phyloP scores from a whole-genome alignment of 2,888 invertebrate genomes.

The Desoria tigrina region DNA sequence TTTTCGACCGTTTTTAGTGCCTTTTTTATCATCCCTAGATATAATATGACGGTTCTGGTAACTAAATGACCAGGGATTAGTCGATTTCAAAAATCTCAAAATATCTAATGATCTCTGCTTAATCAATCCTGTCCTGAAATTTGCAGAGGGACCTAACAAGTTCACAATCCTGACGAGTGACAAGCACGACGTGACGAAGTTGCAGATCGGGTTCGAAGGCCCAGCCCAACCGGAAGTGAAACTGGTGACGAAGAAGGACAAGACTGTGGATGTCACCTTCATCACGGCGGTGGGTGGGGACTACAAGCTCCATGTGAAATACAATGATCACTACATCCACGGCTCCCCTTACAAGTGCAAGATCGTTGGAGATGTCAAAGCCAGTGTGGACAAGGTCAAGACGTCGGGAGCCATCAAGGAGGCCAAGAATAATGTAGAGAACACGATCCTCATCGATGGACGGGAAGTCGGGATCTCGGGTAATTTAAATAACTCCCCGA shows the following conservation, averaged over 20 bases:
- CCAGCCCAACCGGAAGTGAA: slow-evolving; percentile 39
- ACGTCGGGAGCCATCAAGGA: slow-evolving; percentile 30
- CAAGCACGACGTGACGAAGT: slow-evolving; percentile 35
- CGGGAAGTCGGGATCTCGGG: slow-evolving; percentile 39
- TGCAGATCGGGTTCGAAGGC: slow-evolving; percentile 22
- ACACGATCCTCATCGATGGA: slow-evolving; percentile 32
- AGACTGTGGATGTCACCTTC: slow-evolving; percentile 35
- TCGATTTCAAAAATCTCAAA: too few species aligned
- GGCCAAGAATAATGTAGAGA: slow-evolving; percentile 26
- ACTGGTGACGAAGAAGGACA: slow-evolving; percentile 39
- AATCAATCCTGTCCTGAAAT: background rate
- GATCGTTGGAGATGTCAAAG: slow-evolving; percentile 39
- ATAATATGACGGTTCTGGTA: too few species aligned
- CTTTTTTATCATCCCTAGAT: too few species aligned
- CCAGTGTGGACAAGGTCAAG: slow-evolving; percentile 33
- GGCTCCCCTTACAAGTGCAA: slow-evolving; percentile 33
- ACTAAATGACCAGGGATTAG: too few species aligned
- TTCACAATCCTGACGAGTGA: slow-evolving; percentile 31
- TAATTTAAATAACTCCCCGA: slow-evolving; percentile 3
- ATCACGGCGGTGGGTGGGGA: slow-evolving; percentile 36
- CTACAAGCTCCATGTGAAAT: slow-evolving; percentile 39
- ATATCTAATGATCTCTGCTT: too few species aligned
- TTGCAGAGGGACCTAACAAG: slow-evolving; percentile 39
- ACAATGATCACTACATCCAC: slow-evolving; percentile 34
- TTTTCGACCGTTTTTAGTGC: too few species aligned